phyloP scores from a whole-genome alignment of 1,140 invertebrate genomes.

The Ganaspis sp. region DNA sequence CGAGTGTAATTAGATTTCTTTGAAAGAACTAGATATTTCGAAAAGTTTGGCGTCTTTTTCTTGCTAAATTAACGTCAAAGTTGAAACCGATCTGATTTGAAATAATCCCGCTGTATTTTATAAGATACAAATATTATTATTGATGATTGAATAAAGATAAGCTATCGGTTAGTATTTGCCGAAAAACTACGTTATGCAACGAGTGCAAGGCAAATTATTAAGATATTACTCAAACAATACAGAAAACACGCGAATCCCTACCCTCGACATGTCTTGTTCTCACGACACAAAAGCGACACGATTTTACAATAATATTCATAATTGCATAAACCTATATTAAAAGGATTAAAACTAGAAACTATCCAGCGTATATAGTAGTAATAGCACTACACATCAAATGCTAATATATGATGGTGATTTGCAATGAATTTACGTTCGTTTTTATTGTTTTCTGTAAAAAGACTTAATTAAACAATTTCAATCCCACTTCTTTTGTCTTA shows the following conservation, averaged over 20 bases:
- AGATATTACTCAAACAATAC: conserved; percentile 58
- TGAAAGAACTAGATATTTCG: conserved; percentile 1
- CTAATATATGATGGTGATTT: conserved; percentile 73
- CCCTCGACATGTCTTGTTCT: conserved; percentile 46
- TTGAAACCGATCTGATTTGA: conserved; percentile 36
- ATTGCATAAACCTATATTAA: conserved; percentile 63
- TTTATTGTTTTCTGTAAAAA: conserved; percentile 75
- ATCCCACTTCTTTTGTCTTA: conserved; percentile 54
- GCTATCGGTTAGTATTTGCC: conserved; percentile 56
- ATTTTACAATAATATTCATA: conserved; percentile 66
- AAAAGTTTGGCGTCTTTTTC: conserved; percentile 24
- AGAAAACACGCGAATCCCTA: conserved; percentile 52
- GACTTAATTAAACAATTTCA: conserved; percentile 73
- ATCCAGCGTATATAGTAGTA: conserved; percentile 69
- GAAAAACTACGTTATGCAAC: conserved; percentile 47
- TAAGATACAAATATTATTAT: conserved; percentile 59
- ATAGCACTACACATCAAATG: conserved; percentile 71
- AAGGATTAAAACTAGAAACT: conserved; percentile 69
- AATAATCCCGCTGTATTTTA: conserved; percentile 48
- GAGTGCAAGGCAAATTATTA: conserved; percentile 55
- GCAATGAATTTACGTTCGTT: conserved; percentile 72
- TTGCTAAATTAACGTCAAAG: conserved; percentile 27
- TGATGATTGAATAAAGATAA: conserved; percentile 61
- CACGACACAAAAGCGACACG: conserved; percentile 47
- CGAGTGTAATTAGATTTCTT: neutral